Conservation (phyloP, 2,113 vertebrate species). For the Phrynocephalus versicolor region DNA sequence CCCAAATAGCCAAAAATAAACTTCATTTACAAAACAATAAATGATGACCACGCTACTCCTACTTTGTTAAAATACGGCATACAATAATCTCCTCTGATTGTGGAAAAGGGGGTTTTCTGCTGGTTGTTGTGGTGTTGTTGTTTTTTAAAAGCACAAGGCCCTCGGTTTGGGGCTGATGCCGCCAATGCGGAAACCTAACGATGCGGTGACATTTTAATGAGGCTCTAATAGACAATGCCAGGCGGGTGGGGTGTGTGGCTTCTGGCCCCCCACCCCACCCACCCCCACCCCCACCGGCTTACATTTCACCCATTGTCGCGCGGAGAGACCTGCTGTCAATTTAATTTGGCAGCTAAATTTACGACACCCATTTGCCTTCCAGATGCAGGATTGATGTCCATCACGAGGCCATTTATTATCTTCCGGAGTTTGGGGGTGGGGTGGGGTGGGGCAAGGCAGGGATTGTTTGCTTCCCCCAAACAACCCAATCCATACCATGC, state of each 20-base stretch:
- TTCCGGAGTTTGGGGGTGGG: constrained; percentile 4
- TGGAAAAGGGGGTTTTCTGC: background rate
- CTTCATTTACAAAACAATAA: too few species aligned
- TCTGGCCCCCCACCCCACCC: too few species aligned
- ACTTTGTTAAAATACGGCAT: background rate
- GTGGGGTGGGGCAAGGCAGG: background rate
- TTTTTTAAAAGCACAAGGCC: constrained; percentile 21
- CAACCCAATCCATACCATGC: too few species aligned
- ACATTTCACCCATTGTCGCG: constrained; percentile 49
- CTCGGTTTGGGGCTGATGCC: background rate
- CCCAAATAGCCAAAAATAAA: too few species aligned
- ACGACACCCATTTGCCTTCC: constrained; percentile 64
- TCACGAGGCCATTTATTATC: constrained; percentile 71
- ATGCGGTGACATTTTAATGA: constrained; percentile 29
- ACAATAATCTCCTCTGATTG: background rate
- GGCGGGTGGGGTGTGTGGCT: constrained; percentile 12
- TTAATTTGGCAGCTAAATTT: constrained; percentile 70
- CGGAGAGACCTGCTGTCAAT: constrained; percentile 50
- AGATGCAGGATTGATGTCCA: constrained; percentile 63
- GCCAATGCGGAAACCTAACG: background rate
- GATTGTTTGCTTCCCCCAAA: constrained; percentile 9
- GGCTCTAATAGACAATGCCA: background rate
- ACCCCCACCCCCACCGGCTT: background rate
- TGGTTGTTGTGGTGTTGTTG: too few species aligned
- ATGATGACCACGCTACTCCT: too few species aligned